Evolutionary conservation across 2,113 vertebrate genomes (phyloP), one percentile per base, ranked within the genome.

Genomic region (Callithrix jacchus): DNA sequence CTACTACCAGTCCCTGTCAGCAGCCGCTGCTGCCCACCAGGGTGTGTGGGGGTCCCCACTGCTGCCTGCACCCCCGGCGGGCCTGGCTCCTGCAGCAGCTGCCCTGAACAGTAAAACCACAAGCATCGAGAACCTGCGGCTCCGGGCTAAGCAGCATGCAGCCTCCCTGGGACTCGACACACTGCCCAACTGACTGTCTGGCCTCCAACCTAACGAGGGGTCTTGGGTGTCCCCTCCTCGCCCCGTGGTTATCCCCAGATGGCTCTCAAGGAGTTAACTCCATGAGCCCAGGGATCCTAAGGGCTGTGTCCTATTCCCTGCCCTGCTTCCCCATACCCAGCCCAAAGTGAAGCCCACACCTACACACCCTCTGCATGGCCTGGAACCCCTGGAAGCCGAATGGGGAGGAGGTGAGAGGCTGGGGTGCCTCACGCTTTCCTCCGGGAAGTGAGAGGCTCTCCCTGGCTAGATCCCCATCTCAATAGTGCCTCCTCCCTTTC

Each of bases 81-180:
- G 96, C 92, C 98, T 99, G 0, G 23, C 98, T 98, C 97, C 98
- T 99, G 97, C 99, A 99, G 98, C 99, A 0, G 99, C 99, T 2
- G 98, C 99, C 93, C 99, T 99, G 98, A 99, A 99, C 99, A 99
- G 99, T 99, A 99, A 99, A 99, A 99, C 99, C 3, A 99, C 99
- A 0, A 99, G 99, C 98, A 99, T 99, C 4, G 99, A 99, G 98
- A 99, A 99, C 98, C 99, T 99, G 80, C 98, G 99, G 95, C 99
- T 99, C 92, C 98, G 99, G 97, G 99, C 99, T 70, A 99, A 99
- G 98, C 99, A 99, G 98, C 99, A 99, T 0, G 99, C 99, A 0
- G 99, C 99, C 0, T 99, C 99, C 27, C 98, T 99, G 97, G 99
- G 99, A 96, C 98, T 99, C 80, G 99, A 99, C 97, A 99, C 99